Percentiles rank a stretch among this genome's conserved stretches.
Evolutionary conservation across 2,888 invertebrate genomes (phyloP).

Genomic region (Seladonia tumulorum): DNA sequence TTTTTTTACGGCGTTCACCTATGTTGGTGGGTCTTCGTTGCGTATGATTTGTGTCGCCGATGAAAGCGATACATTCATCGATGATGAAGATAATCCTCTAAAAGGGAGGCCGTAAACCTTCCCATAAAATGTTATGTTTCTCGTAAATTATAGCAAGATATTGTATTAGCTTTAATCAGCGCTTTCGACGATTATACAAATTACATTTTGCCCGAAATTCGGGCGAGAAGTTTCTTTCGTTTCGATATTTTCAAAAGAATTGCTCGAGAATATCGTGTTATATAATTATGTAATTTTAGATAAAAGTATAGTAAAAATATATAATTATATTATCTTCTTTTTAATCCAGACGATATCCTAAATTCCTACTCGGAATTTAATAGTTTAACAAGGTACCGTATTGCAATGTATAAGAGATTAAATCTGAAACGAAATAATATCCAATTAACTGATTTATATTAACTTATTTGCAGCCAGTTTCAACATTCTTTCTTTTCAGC

Average conservation of each 20-base stretch:
- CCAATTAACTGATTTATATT: background rate
- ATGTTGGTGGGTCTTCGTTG: conserved; percentile 25
- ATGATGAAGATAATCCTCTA: conserved; percentile 24
- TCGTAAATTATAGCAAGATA: background rate
- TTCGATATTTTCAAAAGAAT: background rate
- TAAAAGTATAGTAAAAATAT: background rate
- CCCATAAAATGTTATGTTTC: conserved; percentile 1
- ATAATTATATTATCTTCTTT: too few relatives aligned
- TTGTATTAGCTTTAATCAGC: background rate
- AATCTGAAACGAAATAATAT: background rate
- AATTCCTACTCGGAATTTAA: background rate
- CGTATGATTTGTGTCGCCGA: conserved; percentile 35
- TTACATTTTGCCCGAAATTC: background rate
- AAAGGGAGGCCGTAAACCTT: conserved; percentile 15
- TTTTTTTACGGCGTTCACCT: conserved; percentile 31
- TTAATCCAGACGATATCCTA: background rate
- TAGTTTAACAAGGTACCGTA: background rate
- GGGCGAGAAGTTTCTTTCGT: background rate
- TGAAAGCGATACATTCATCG: conserved; percentile 25
- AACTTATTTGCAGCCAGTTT: background rate
- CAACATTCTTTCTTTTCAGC: too few relatives aligned
- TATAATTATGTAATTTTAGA: background rate
- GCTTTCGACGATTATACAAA: background rate
- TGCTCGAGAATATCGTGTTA: background rate
- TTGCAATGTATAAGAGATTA: background rate